Base-by-base conservation (phyloP, 1,140 invertebrate genomes). In the Drosophila miranda region DNA sequence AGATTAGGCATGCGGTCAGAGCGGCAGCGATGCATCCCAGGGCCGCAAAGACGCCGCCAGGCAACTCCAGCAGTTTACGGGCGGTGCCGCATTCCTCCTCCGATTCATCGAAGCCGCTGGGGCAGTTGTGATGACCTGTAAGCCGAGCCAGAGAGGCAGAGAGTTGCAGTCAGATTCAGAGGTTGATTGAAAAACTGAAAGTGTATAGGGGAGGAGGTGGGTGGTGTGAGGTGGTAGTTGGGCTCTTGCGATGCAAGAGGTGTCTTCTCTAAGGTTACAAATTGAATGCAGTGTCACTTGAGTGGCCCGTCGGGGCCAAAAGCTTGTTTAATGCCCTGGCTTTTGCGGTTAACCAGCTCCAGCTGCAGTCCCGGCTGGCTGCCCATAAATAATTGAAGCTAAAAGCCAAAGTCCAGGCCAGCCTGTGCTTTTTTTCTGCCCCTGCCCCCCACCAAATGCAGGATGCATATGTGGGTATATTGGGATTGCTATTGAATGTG, bases 21-120 rank as follows among this genome's bases (percentile, higher is more conserved):
- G 93, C 92, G 41, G 92, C 93, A 0, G 92, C 92, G 38, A 92
- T 92, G 71, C 91, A 92, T n/a, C 93, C 93, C 21, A 93, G 69
- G 14, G 93, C 92, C 8, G 93, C 91, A 75, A 92, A 92, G 4
- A 92, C 88, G 43, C 90, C 93, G 46, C 91, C 93, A 73, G 92
- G 90, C 68, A 92, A 73, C 48, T 92, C 90, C 43, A 92, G 89
- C 54, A 92, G 78, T 63, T 91, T 91, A 3, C 91, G 88, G n/a
- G 92, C 92, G 6, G 93, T 94, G 30, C 94, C 95, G 83, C 95
- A 95, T 69, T 95, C 93, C 19, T 93, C 92, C 76, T 95, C 94
- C 26, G 93, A 93, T 91, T 97, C 96, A 82, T 97, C 96, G 80
- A 94, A 95, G 8, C 96, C 96, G 5, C 96, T 96, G 14, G 96